A percentile compares a stretch with the other conserved stretches of the same genome.
Conservation (phyloP, 2,797 vertebrate genomes). For the Perodicticus potto region DNA sequence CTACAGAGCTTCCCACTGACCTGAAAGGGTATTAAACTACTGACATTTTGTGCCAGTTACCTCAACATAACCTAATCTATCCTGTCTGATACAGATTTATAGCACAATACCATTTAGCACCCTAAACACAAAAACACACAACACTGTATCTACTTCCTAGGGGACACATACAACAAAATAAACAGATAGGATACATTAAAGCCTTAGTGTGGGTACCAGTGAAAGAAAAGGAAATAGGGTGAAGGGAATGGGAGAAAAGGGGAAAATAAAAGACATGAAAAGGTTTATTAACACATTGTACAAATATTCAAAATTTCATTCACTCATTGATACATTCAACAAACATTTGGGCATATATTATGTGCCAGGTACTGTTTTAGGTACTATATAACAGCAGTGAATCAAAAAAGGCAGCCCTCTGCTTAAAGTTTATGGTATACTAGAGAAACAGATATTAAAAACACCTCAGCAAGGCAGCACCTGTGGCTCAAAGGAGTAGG, state of each 20-base stretch:
- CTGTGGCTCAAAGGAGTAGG: too few relatives aligned
- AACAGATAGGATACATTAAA: background rate
- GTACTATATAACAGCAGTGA: background rate
- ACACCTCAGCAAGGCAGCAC: background rate
- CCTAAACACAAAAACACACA: background rate
- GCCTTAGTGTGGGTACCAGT: constrained; percentile 6
- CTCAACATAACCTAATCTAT: background rate
- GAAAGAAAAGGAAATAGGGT: constrained; percentile 85
- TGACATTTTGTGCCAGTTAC: background rate
- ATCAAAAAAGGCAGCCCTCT: background rate
- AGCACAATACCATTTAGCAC: background rate
- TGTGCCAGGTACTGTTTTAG: background rate
- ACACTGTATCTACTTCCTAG: background rate
- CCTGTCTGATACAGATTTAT: background rate
- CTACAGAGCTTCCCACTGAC: background rate
- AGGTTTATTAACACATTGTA: background rate
- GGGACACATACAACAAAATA: background rate
- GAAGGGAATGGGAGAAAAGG: constrained; percentile 76
- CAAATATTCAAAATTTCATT: constrained; percentile 41
- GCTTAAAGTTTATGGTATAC: background rate
- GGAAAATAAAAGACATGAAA: constrained; percentile 58
- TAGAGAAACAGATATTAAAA: background rate
- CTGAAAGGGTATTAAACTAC: background rate
- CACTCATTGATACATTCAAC: background rate
- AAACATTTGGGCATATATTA: background rate